Base-by-base conservation (phyloP, 2,797 vertebrate genomes). In the Cirrhinus molitorella region DNA sequence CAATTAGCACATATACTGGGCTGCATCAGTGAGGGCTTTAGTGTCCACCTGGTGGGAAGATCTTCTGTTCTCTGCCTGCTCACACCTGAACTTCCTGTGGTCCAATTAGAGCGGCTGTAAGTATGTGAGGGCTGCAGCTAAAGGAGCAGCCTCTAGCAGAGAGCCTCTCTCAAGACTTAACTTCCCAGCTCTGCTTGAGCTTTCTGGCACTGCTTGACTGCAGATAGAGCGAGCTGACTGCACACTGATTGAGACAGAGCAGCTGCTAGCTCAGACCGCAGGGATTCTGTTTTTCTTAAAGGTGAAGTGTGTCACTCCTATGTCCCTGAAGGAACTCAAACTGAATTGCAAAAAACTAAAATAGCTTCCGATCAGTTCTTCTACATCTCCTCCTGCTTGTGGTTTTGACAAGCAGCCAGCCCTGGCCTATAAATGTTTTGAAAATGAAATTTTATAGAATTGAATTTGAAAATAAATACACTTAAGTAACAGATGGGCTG, bases 1-100 rank as follows among this genome's bases (percentile, higher is more conserved):
- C 88, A 90, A 88, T 90, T 90, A 89, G 80, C 81, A 66, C 49
- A 71, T 49, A 31, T 55, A 37, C 72, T 45, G 31, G 21, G 31
- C 71, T 37, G 80, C 47, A 66, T 83, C 79, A 82, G 66, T 23
- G 45, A 79, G 75, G 51, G 79, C 71, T 79, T 82, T 81, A 79
- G 71, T 74, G 66, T 81, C 43, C 83, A 85, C 77, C 80, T 70
- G 71, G 25, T 66, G 79, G 40, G 49, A 74, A 74, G 63, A 83
- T 76, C 13, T 16, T 77, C 51, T 34, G 21, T 83, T 45, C 70
- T 83, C 74, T 28, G 43, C 49, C 23, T 28, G 23, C 63, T 82
- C 83, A 61, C 70, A 88, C 84, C 78, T 63, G 45, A 85, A 83
- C 49, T 61, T 88, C 37, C 61, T 17, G 6, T 66, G 67, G 49